Evolutionary conservation across 2,888 invertebrate species (phyloP).

Genomic region (Cosmia trapezina): DNA sequence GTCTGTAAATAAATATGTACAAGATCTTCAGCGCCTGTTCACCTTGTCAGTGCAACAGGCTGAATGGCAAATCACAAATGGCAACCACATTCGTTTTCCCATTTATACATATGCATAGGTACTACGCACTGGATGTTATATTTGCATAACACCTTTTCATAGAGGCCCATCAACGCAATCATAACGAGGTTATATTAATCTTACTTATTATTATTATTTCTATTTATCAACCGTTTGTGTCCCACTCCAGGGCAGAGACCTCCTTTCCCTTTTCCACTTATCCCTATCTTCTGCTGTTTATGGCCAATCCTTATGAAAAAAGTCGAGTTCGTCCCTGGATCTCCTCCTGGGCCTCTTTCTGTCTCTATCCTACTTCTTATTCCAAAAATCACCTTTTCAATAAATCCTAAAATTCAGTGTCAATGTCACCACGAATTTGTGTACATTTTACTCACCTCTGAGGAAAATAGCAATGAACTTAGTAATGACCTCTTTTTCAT

Average conservation of each 20-base stretch:
- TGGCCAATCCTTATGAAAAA: neutral
- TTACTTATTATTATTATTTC: neutral
- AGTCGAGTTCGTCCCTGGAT: neutral
- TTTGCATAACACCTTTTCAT: slow-evolving; percentile 57
- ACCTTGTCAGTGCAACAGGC: slow-evolving; percentile 43
- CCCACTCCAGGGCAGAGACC: too few species aligned
- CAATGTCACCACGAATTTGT: slow-evolving; percentile 23
- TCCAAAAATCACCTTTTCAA: slow-evolving; percentile 23
- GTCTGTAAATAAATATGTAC: slow-evolving; percentile 5
- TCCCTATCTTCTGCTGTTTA: neutral
- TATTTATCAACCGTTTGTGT: neutral
- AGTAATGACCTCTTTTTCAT: slow-evolving; percentile 27
- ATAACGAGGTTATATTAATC: slow-evolving; percentile 39
- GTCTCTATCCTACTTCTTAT: slow-evolving; percentile 19
- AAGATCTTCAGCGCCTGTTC: slow-evolving; percentile 44
- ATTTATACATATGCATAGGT: slow-evolving; percentile 1
- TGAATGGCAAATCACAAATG: slow-evolving; percentile 35
- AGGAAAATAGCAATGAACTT: slow-evolving; percentile 41
- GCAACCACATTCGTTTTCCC: slow-evolving; percentile 35
- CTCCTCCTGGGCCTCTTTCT: neutral
- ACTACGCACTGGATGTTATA: slow-evolving; percentile 33
- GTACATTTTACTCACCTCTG: slow-evolving; percentile 25
- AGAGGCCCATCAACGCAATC: slow-evolving; percentile 23
- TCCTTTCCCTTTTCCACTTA: neutral
- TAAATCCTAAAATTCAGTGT: slow-evolving; percentile 35